Conservation (phyloP, 2,888 invertebrate species). For the Phortica okadai region DNA sequence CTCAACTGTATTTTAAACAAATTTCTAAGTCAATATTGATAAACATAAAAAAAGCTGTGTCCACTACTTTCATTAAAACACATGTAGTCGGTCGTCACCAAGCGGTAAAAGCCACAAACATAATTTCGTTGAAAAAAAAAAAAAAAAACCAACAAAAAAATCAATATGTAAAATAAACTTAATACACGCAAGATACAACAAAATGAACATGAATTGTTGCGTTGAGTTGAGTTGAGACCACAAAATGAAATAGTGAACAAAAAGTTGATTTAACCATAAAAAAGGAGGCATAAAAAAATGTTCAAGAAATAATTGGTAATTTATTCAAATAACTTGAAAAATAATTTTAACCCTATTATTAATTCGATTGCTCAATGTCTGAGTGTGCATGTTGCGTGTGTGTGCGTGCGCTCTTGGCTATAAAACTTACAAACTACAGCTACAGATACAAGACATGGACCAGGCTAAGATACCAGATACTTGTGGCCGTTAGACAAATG, state of each 20-base stretch:
- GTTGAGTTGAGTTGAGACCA: background rate
- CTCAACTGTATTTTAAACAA: background rate
- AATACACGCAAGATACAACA: conserved; percentile 30
- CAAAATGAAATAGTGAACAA: background rate
- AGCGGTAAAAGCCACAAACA: background rate
- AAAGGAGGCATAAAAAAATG: conserved; percentile 45
- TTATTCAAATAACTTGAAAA: conserved; percentile 70
- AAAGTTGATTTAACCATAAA: conserved; percentile 22
- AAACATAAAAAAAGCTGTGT: background rate
- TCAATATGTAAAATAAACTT: conserved; percentile 31
- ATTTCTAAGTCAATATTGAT: background rate
- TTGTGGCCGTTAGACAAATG: conserved; percentile 15
- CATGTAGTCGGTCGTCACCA: conserved; percentile 2
- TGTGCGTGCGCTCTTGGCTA: conserved; percentile 21
- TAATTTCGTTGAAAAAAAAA: background rate
- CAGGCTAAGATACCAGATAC: background rate
- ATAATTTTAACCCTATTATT: conserved; percentile 66
- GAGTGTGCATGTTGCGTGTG: background rate
- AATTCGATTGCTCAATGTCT: conserved; percentile 65
- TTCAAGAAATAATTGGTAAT: conserved; percentile 67
- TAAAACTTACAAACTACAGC: conserved; percentile 29
- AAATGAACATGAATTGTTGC: conserved; percentile 4
- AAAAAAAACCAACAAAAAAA: conserved; percentile 2
- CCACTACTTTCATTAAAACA: background rate
- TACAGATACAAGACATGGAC: conserved; percentile 23